A percentile compares a stretch with the other conserved stretches of the same genome.
phyloP scores from a whole-genome alignment of 2,888 invertebrate species.

The Apamea epomidion region DNA sequence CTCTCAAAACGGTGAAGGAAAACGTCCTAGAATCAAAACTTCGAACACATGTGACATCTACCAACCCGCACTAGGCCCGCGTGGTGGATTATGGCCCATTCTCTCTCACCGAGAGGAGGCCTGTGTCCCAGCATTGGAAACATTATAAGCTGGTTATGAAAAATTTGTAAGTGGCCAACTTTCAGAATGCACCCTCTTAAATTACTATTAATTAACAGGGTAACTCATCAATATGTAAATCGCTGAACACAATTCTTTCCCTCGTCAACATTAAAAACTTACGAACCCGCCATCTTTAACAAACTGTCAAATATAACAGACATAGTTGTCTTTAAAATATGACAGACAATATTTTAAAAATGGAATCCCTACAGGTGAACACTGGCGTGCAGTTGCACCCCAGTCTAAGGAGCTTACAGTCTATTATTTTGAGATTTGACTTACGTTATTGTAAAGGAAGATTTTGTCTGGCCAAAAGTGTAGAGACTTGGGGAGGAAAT shows the following conservation, averaged over 20 bases:
- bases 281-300: neutral
- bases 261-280: neutral
- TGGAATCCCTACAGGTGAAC: constrained; percentile 51
- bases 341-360: constrained; percentile 64
- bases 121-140: too few relatives aligned
- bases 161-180: too few relatives aligned
- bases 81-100: too few relatives aligned
- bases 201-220: neutral
- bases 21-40: too few relatives aligned
- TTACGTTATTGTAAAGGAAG: constrained; percentile 51
- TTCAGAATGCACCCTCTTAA: neutral
- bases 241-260: neutral
- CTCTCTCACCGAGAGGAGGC: too few relatives aligned
- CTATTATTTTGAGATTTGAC: constrained; percentile 74
- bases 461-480: constrained; percentile 46
- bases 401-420: constrained; percentile 70
- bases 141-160: too few relatives aligned
- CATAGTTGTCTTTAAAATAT: constrained; percentile 57
- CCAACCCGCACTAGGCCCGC: too few relatives aligned
- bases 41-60: too few relatives aligned
- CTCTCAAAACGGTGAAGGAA: too few relatives aligned
- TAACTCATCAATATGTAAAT: neutral
- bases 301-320: constrained; percentile 21
- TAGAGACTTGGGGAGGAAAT: neutral
- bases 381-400: constrained; percentile 56